Conservation (phyloP, 1,140 invertebrate genomes). For the Tetramorium parvispinum region DNA sequence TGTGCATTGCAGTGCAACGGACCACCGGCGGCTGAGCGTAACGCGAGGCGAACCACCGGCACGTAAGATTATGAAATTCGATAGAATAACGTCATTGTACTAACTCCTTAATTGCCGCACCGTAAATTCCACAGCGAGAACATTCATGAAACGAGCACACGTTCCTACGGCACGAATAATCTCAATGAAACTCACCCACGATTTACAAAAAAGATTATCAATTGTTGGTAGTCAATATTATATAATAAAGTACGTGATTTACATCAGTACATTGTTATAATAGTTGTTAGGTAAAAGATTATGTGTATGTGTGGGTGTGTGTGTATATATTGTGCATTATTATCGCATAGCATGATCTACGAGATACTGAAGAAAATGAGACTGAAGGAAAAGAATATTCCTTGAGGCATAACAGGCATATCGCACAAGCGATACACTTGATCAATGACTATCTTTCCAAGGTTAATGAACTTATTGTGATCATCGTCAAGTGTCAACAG, state of each 20-base stretch:
- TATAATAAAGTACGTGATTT: no score
- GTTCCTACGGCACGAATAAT: background rate
- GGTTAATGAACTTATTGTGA: slow-evolving; percentile 42
- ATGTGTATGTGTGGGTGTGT: background rate
- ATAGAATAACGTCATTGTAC: slow-evolving; percentile 40
- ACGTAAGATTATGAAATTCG: slow-evolving; percentile 64
- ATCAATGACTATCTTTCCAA: slow-evolving; percentile 44
- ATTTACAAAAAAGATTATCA: background rate
- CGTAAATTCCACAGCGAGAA: slow-evolving; percentile 16
- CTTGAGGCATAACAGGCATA: slow-evolving; percentile 2
- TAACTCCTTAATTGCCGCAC: slow-evolving; percentile 19
- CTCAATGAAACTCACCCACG: background rate
- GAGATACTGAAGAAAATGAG: slow-evolving; percentile 5
- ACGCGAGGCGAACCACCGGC: slow-evolving; percentile 34
- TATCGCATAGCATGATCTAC: background rate
- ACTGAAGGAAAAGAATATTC: slow-evolving; percentile 58
- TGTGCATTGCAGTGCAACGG: slow-evolving; percentile 57
- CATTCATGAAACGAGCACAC: background rate
- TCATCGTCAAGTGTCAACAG: slow-evolving; percentile 56
- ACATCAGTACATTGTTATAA: background rate
- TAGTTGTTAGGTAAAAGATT: background rate
- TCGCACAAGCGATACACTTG: slow-evolving; percentile 2
- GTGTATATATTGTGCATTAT: no score
- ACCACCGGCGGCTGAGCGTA: slow-evolving; percentile 47
- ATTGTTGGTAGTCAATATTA: background rate